A percentile compares a stretch with the other conserved stretches of the same genome.
Conservation (phyloP, 2,797 vertebrate genomes). For the Neosilurus hyrtlii region DNA sequence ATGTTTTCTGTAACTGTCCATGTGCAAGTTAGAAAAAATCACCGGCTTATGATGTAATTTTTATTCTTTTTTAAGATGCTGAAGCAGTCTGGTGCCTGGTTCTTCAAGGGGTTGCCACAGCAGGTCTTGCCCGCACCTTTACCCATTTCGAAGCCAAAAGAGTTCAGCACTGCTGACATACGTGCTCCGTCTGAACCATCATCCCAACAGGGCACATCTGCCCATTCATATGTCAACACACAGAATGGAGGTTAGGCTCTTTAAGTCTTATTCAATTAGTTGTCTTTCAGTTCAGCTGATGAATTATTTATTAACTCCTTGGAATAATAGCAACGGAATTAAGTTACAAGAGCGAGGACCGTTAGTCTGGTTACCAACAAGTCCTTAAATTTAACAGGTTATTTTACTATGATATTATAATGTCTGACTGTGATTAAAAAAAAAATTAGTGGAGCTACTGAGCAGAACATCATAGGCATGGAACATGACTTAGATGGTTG, state of each 20-base stretch:
- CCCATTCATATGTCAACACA: neutral
- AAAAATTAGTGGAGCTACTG: too few species aligned
- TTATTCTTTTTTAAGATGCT: constrained; percentile 76
- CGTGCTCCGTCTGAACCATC: constrained; percentile 36
- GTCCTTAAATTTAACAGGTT: neutral
- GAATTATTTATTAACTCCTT: neutral
- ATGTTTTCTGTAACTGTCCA: neutral
- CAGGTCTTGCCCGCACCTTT: constrained; percentile 82
- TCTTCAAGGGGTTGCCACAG: constrained; percentile 89
- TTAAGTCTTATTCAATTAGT: neutral
- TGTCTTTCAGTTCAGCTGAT: neutral
- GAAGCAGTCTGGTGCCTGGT: constrained; percentile 95
- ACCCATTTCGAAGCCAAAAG: constrained; percentile 72
- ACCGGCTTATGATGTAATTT: neutral
- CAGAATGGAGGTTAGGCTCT: constrained; percentile 38
- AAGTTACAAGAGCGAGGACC: neutral
- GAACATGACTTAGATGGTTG: too few species aligned
- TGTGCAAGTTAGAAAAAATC: neutral
- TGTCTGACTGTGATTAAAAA: neutral
- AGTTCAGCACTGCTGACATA: constrained; percentile 52
- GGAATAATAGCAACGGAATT: neutral
- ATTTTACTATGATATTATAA: neutral
- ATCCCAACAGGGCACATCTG: constrained; percentile 40
- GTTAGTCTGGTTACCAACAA: neutral
- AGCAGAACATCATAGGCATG: too few species aligned